Conservation (phyloP, 2,797 vertebrate genomes). For the Danio jaintianensis region DNA sequence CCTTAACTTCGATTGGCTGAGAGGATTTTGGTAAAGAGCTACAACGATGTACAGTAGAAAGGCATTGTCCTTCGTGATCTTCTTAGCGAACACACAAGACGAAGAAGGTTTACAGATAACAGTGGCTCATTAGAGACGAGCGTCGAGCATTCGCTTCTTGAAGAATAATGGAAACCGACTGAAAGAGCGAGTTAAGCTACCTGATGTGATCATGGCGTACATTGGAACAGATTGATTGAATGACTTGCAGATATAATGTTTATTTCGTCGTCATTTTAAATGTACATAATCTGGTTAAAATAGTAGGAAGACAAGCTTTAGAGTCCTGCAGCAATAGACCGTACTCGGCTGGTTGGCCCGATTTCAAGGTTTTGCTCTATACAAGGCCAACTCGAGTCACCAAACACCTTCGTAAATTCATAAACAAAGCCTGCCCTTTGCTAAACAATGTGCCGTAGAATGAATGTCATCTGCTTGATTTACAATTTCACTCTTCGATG, state of each 20-base stretch:
- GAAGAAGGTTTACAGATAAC: slow-evolving; percentile 71
- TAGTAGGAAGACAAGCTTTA: slow-evolving; percentile 97
- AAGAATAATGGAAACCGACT: slow-evolving; percentile 63
- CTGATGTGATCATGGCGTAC: slow-evolving; percentile 73
- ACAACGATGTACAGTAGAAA: slow-evolving; percentile 81
- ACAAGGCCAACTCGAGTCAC: slow-evolving; percentile 62
- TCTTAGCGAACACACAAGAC: slow-evolving; percentile 65
- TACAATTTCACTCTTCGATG: slow-evolving; percentile 65
- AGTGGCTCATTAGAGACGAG: slow-evolving; percentile 80
- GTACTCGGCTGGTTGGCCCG: slow-evolving; percentile 77
- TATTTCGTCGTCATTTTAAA: slow-evolving; percentile 67
- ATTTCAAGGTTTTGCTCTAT: slow-evolving; percentile 56
- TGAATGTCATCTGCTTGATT: slow-evolving; percentile 62
- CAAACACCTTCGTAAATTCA: slow-evolving; percentile 43
- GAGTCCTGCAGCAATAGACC: slow-evolving; percentile 88
- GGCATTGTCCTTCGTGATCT: slow-evolving; percentile 81
- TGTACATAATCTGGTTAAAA: slow-evolving; percentile 80
- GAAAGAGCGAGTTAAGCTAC: slow-evolving; percentile 72
- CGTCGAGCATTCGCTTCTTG: slow-evolving; percentile 76
- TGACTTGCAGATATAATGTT: slow-evolving; percentile 64
- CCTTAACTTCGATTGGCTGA: slow-evolving; percentile 78
- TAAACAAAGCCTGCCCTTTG: slow-evolving; percentile 65
- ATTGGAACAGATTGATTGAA: slow-evolving; percentile 70
- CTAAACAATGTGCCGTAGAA: slow-evolving; percentile 77
- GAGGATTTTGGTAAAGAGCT: slow-evolving; percentile 88